Base-by-base conservation (phyloP, 1,140 invertebrate species). In the Grapholita molesta region DNA sequence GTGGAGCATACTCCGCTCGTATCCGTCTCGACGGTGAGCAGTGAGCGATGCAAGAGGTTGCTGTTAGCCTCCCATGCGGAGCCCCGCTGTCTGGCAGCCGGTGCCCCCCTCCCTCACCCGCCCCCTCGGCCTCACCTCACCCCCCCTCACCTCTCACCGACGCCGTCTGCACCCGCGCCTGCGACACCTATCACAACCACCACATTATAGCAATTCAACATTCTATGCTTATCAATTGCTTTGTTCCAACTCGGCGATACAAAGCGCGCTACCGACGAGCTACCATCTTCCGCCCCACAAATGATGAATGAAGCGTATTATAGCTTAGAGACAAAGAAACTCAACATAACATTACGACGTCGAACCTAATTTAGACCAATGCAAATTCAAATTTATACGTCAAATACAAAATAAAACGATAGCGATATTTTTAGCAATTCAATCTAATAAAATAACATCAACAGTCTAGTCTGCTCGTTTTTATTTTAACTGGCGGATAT, bases 11-110 rank as follows among this genome's bases (percentile, higher is more conserved):
- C 67, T 77, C 74, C 72, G 72, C 73, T 72, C 69, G 74, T 68
- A 72, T 79, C 70, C 76, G 81, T 81, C 77, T 76, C 74, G 77
- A 66, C 74, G 72, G 68, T 53, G 68, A 71, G 66, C 78, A 75
- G 67, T 73, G 74, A 75, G 77, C 81, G 81, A 76, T 89, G 87
- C 84, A 86, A 88, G 82, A 89, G 86, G 87, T 81, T 89, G 86
- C 75, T 91, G 84, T 75, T 88, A 80, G 86, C 86, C 89, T 89
- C 88, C 88, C 89, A 86, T 81, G 78, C 83, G 88, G 87, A 89
- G 88, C 88, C 88, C 81, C 88, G 88, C 88, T 90, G 88, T 90
- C 88, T 90, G 88, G 86, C 86, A 77, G 78, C 74, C 76, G 72
- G 48, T 73, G 64, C 70, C 67, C 76, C 70, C 73, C 67, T 68